Percentiles rank a stretch among this genome's conserved stretches.
phyloP scores from a whole-genome alignment of 2,113 vertebrate genomes.

The Syngnathus floridae region DNA sequence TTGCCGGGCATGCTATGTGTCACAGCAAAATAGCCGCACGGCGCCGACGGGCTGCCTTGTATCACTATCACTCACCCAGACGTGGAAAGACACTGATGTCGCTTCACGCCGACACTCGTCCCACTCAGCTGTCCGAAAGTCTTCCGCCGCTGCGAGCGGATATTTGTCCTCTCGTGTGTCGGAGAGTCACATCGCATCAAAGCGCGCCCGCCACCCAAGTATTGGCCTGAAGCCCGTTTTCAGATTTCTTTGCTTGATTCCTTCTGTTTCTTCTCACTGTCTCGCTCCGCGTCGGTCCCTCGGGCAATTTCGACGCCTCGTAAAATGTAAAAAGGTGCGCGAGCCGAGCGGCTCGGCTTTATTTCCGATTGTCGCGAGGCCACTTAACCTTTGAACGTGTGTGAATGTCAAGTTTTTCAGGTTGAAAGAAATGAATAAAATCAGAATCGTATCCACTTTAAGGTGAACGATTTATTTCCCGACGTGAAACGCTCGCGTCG shows the following conservation, averaged over 20 bases:
- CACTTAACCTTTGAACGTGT: background rate
- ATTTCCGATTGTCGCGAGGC: background rate
- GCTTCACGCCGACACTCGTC: slow-evolving; percentile 66
- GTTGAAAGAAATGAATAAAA: background rate
- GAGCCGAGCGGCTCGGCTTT: background rate
- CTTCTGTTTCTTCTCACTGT: slow-evolving; percentile 12
- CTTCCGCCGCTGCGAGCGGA: slow-evolving; percentile 50
- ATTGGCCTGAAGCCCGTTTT: slow-evolving; percentile 52
- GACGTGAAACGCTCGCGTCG: background rate
- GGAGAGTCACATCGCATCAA: slow-evolving; percentile 65
- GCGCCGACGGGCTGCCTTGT: slow-evolving; percentile 53
- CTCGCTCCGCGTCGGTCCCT: background rate
- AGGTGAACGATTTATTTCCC: background rate
- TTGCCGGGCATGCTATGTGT: slow-evolving; percentile 58
- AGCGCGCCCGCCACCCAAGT: slow-evolving; percentile 52
- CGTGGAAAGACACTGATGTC: slow-evolving; percentile 63
- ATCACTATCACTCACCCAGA: slow-evolving; percentile 68
- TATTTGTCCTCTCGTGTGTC: slow-evolving; percentile 40
- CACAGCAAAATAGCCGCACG: slow-evolving; percentile 53
- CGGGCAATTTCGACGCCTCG: slow-evolving; percentile 3
- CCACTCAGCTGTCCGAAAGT: slow-evolving; percentile 64
- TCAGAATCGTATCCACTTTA: background rate
- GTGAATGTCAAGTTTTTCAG: background rate
- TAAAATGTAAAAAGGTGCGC: slow-evolving; percentile 7
- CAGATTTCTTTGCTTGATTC: background rate